phyloP scores from a whole-genome alignment of 2,113 vertebrate genomes.

The Paratilapia polleni region DNA sequence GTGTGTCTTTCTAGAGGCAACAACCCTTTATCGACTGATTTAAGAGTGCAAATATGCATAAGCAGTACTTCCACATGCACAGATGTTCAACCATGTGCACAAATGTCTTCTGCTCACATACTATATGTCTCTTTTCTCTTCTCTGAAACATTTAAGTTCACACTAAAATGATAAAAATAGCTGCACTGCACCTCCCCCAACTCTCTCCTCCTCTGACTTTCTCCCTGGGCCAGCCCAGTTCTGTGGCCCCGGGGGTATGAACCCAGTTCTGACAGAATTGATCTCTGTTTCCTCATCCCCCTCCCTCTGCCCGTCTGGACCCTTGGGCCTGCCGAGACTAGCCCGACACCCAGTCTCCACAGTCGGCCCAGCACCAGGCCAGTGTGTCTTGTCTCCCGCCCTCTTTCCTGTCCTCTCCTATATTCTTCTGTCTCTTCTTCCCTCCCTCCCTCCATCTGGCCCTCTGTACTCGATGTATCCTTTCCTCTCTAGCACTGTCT shows the following conservation, averaged over 20 bases:
- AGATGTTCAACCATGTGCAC: slow-evolving; percentile 26
- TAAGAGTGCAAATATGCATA: slow-evolving; percentile 42
- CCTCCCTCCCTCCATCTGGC: slow-evolving; percentile 26
- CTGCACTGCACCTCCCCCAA: neutral
- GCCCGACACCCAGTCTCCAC: slow-evolving; percentile 47
- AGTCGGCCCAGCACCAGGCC: slow-evolving; percentile 37
- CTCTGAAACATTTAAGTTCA: slow-evolving; percentile 54
- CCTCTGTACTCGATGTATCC: slow-evolving; percentile 11
- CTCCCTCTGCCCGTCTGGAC: slow-evolving; percentile 51
- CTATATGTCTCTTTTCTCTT: slow-evolving; percentile 6
- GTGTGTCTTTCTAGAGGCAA: slow-evolving; percentile 42
- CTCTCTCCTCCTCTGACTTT: slow-evolving; percentile 30
- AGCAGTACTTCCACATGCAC: neutral
- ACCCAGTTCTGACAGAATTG: slow-evolving; percentile 79
- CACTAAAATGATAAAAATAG: slow-evolving; percentile 71
- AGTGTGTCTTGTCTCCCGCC: slow-evolving; percentile 43
- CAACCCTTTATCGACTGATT: slow-evolving; percentile 59
- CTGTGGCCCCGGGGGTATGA: slow-evolving; percentile 70
- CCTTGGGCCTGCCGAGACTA: slow-evolving; percentile 46
- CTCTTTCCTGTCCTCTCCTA: slow-evolving; percentile 44
- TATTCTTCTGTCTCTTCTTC: neutral
- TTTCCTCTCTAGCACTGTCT: slow-evolving; percentile 11
- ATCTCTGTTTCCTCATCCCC: slow-evolving; percentile 59
- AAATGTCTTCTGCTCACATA: neutral
- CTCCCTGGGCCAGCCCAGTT: slow-evolving; percentile 71